Conservation (phyloP, 2,797 vertebrate genomes). For the Coilia nasus region DNA sequence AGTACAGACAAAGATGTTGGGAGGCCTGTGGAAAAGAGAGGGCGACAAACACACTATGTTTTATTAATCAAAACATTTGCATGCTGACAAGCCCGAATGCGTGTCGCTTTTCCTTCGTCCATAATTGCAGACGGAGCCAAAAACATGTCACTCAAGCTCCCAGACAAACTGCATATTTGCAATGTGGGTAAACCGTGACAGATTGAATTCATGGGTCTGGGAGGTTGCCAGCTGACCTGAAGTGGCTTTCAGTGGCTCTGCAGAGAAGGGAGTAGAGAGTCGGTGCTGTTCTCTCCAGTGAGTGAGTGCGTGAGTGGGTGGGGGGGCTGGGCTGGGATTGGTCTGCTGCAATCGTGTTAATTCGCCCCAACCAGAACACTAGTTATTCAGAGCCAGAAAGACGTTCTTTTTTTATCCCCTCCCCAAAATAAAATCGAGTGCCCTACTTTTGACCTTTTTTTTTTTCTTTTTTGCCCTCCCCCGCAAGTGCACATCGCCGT, state of each 20-base stretch:
- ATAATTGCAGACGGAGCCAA: constrained; percentile 30
- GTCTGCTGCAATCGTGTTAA: constrained; percentile 12
- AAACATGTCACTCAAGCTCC: constrained; percentile 38
- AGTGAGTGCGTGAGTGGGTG: background rate
- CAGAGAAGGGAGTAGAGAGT: background rate
- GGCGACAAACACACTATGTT: constrained; percentile 32
- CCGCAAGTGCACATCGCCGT: background rate
- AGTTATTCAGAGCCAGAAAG: background rate
- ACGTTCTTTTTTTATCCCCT: background rate
- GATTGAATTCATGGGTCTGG: constrained; percentile 43
- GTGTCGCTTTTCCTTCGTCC: constrained; percentile 27
- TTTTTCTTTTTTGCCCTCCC: background rate
- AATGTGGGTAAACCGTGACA: constrained; percentile 33
- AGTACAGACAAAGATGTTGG: constrained; percentile 26
- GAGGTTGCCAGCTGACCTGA: constrained; percentile 43
- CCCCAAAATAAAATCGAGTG: background rate
- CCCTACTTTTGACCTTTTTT: background rate
- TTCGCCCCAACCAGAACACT: background rate
- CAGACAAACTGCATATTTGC: constrained; percentile 27
- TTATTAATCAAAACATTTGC: constrained; percentile 48
- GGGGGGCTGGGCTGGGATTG: background rate
- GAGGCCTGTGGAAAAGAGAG: background rate
- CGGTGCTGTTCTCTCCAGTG: background rate
- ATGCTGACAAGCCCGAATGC: constrained; percentile 31
- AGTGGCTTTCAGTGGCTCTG: constrained; percentile 26